These are phyloP conservation scores for Clinocottus analis DNA, from an alignment of 2,113 vertebrate species.

Conservation along the genomic window DNA sequence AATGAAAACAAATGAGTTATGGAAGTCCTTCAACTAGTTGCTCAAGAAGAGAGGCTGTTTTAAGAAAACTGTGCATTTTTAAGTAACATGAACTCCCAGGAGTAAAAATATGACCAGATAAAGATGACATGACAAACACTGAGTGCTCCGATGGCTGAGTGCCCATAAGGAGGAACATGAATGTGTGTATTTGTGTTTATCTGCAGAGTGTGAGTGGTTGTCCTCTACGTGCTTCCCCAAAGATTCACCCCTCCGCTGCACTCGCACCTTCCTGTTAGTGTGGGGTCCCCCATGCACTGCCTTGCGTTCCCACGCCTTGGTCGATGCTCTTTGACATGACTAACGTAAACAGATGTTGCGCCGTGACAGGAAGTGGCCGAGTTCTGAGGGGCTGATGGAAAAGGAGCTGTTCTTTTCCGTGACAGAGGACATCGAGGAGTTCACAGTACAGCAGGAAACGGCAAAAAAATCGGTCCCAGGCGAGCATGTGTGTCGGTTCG, in stretches of 20 bases:
- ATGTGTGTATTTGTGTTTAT: constrained; percentile 49
- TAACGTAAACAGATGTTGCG: constrained; percentile 75
- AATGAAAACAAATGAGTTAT: constrained; percentile 26
- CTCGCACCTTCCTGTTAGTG: constrained; percentile 46
- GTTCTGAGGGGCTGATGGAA: constrained; percentile 67
- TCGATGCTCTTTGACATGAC: constrained; percentile 71
- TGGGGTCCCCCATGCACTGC: constrained; percentile 50
- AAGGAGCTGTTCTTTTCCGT: constrained; percentile 56
- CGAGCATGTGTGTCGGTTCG: constrained; percentile 7
- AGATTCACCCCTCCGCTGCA: constrained; percentile 42
- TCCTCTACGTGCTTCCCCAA: constrained; percentile 56
- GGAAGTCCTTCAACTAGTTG: constrained; percentile 10
- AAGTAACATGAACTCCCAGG: constrained; percentile 46
- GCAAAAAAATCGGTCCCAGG: constrained; percentile 23
- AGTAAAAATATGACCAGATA: constrained; percentile 44
- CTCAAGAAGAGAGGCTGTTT: constrained; percentile 13
- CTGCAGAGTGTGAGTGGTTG: constrained; percentile 40
- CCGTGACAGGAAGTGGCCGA: constrained; percentile 74
- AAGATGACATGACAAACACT: constrained; percentile 63
- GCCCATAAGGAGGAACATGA: constrained; percentile 51
- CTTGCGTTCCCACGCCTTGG: constrained; percentile 78
- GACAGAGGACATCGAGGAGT: constrained; percentile 53
- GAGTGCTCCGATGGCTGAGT: constrained; percentile 50
- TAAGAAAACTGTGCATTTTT: constrained; percentile 21
- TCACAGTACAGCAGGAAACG: constrained; percentile 55